phyloP scores from a whole-genome alignment of 2,797 vertebrate species.

The Sarcophilus harrisii region DNA sequence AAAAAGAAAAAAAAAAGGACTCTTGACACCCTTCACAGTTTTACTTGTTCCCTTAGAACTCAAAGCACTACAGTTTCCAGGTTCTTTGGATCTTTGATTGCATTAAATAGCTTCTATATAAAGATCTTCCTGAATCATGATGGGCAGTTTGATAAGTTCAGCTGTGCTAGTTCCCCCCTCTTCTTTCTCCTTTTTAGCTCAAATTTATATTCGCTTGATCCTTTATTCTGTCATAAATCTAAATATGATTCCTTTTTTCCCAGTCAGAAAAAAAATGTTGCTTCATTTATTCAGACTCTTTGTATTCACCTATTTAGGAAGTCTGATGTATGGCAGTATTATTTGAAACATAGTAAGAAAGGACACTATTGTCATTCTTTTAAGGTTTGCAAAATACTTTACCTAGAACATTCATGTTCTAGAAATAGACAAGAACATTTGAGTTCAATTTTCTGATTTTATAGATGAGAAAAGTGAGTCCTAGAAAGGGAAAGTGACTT shows the following conservation, averaged over 20 bases:
- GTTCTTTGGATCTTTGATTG: slow-evolving; percentile 43
- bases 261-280: background rate
- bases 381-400: background rate
- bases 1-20: background rate
- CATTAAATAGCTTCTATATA: slow-evolving; percentile 48
- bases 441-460: background rate
- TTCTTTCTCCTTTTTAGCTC: slow-evolving; percentile 53
- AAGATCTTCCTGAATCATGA: slow-evolving; percentile 69
- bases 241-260: slow-evolving; percentile 36
- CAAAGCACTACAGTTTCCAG: background rate
- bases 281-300: background rate
- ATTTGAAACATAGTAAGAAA: background rate
- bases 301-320: background rate
- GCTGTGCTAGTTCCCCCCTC: slow-evolving; percentile 55
- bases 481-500: background rate
- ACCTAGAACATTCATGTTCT: background rate
- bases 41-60: background rate
- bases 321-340: background rate
- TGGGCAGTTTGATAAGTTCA: slow-evolving; percentile 72
- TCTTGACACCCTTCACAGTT: background rate
- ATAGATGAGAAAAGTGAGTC: background rate
- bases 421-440: background rate
- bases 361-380: background rate
- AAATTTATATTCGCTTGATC: slow-evolving; percentile 57
- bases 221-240: background rate